These are phyloP conservation scores for Leptodactylus fuscus DNA, from an alignment of 2,113 vertebrate genomes.

Conservation along the genomic window DNA sequence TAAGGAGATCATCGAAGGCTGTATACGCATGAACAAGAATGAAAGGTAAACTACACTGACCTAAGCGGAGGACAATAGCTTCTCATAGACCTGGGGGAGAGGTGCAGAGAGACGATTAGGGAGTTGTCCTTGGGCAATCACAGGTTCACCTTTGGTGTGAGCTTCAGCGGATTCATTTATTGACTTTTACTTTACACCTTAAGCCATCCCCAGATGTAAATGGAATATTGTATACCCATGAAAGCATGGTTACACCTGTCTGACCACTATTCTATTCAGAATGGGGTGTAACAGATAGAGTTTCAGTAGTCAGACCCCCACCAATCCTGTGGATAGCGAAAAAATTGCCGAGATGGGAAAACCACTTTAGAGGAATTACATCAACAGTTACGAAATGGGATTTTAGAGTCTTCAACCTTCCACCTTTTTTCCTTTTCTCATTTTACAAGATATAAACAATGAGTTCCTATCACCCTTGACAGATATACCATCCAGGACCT, in stretches of 20 bases:
- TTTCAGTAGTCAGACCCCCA: no score
- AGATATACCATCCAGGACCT: conserved; percentile 97
- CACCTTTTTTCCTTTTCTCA: not conserved
- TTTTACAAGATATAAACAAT: not conserved
- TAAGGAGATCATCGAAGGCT: conserved; percentile 98
- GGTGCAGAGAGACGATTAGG: not conserved
- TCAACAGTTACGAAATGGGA: no score
- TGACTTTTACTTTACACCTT: not conserved
- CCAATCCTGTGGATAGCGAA: no score
- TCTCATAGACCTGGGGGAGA: not conserved
- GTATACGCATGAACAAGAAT: conserved; percentile 93
- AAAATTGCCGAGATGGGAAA: no score
- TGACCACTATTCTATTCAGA: no score
- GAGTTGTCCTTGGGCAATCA: not conserved
- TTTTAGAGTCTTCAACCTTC: no score
- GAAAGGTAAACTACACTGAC: conserved; percentile 79
- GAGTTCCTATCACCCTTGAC: conserved; percentile 7
- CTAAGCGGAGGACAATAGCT: conserved; percentile 35
- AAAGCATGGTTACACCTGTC: no score
- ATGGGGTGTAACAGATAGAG: no score
- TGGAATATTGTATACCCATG: not conserved
- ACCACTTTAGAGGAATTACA: no score
- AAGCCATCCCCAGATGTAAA: not conserved
- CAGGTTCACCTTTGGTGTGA: not conserved
- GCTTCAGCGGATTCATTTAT: not conserved